Evolutionary conservation across 1,140 invertebrate species (phyloP).

Genomic region (Drosophila ironensis): DNA sequence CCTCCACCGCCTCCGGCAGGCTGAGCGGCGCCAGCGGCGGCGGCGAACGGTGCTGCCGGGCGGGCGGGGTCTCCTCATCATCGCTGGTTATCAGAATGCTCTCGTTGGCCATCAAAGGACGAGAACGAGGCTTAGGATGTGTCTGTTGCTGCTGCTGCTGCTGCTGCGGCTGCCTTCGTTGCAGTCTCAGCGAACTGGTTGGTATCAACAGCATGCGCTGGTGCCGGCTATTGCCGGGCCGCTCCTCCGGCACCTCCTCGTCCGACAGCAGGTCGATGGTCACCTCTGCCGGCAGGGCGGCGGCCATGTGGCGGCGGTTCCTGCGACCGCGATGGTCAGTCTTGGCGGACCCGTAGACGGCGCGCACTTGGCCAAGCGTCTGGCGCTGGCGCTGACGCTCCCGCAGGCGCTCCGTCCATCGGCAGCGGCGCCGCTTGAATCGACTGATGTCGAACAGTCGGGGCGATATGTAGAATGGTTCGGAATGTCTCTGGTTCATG

Average conservation of each 20-base stretch:
- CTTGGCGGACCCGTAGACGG: conserved; percentile 37
- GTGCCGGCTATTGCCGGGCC: too few species aligned
- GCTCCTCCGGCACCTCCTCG: too few species aligned
- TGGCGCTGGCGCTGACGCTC: conserved; percentile 43
- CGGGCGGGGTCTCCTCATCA: conserved; percentile 29
- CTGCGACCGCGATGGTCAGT: conserved; percentile 52
- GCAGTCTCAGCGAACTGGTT: not conserved
- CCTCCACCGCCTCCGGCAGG: conserved; percentile 55
- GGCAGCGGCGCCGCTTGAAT: conserved; percentile 54
- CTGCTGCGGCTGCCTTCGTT: too few species aligned
- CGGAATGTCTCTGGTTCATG: conserved; percentile 78
- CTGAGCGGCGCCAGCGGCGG: conserved; percentile 61
- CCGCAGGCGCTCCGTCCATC: conserved; percentile 61
- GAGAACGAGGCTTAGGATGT: too few species aligned
- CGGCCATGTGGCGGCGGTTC: conserved; percentile 38
- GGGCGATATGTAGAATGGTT: conserved; percentile 71
- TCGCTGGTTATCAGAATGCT: conserved; percentile 76
- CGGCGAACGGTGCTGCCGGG: conserved; percentile 31
- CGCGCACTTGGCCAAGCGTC: conserved; percentile 14
- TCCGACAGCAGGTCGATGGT: conserved; percentile 78
- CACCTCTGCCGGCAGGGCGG: conserved; percentile 49
- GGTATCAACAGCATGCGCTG: conserved; percentile 1
- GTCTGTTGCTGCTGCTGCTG: too few species aligned
- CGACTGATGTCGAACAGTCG: conserved; percentile 70
- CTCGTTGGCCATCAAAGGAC: conserved; percentile 23